Evolutionary conservation across 2,888 invertebrate species (phyloP).

Genomic region (Laspeyria flexula): DNA sequence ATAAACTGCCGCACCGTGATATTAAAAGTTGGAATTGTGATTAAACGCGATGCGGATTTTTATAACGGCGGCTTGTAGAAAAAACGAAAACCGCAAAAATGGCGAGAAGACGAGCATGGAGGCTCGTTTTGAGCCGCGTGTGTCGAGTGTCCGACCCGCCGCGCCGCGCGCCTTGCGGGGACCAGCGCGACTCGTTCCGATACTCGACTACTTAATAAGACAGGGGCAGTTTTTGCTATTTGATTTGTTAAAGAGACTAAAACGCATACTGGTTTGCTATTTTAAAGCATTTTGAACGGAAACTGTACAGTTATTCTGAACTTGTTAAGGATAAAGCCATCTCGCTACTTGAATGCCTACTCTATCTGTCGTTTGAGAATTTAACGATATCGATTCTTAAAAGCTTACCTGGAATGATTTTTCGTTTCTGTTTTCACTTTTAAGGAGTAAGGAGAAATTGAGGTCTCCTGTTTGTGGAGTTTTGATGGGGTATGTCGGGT

Average conservation of each 20-base stretch:
- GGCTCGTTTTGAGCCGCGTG: slow-evolving; percentile 39
- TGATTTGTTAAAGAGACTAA: slow-evolving; percentile 84
- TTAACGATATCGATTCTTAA: slow-evolving; percentile 30
- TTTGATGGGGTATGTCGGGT: slow-evolving; percentile 60
- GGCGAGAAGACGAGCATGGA: slow-evolving; percentile 70
- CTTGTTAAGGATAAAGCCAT: slow-evolving; percentile 70
- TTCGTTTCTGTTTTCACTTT: slow-evolving; percentile 79
- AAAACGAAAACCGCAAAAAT: slow-evolving; percentile 76
- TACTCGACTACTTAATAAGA: slow-evolving; percentile 81
- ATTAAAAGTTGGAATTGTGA: slow-evolving; percentile 80
- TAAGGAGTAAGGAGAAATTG: slow-evolving; percentile 71
- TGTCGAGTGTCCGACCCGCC: slow-evolving; percentile 11
- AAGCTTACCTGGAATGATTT: slow-evolving; percentile 78
- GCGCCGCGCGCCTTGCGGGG: slow-evolving; percentile 26
- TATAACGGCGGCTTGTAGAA: slow-evolving; percentile 70
- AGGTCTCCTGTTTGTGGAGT: slow-evolving; percentile 60
- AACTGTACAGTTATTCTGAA: slow-evolving; percentile 81
- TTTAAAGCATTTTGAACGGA: slow-evolving; percentile 83
- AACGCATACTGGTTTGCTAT: slow-evolving; percentile 83
- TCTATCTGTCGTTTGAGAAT: slow-evolving; percentile 39
- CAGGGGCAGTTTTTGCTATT: slow-evolving; percentile 84
- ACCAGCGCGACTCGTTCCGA: slow-evolving; percentile 75
- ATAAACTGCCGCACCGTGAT: slow-evolving; percentile 68
- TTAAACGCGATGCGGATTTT: slow-evolving; percentile 80
- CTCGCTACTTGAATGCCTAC: slow-evolving; percentile 26